These are phyloP conservation scores for Poeciliopsis presidionis DNA, from an alignment of 2,797 vertebrate species.

Conservation along the genomic window DNA sequence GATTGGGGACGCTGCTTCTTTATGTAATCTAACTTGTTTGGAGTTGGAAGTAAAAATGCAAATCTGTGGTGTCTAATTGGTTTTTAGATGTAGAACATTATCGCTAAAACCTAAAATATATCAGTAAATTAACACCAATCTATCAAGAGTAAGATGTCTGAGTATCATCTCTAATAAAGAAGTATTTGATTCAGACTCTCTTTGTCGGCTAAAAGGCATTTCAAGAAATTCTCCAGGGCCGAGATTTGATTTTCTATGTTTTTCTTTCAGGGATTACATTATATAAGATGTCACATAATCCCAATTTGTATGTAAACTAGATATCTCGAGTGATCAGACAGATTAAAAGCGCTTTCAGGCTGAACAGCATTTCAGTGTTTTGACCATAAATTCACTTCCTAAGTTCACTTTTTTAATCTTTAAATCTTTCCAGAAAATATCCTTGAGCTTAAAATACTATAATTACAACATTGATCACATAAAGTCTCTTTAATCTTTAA, in stretches of 20 bases:
- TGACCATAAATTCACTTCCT: not conserved
- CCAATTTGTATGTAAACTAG: constrained; percentile 53
- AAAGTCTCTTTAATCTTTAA: too few species aligned
- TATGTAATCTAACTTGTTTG: constrained; percentile 29
- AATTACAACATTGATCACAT: not conserved
- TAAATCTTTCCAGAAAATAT: not conserved
- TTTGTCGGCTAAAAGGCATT: constrained; percentile 24
- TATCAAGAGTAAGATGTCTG: not conserved
- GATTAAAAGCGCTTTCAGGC: constrained; percentile 32
- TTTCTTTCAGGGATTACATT: constrained; percentile 58
- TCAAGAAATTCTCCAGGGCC: constrained; percentile 12
- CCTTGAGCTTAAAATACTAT: not conserved
- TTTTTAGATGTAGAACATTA: constrained; percentile 7
- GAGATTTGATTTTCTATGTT: constrained; percentile 48
- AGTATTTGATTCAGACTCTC: not conserved
- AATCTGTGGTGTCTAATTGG: constrained; percentile 7
- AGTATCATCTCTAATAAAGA: not conserved
- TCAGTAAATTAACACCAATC: not conserved
- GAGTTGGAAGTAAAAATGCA: constrained; percentile 6
- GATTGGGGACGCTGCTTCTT: constrained; percentile 41
- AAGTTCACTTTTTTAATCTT: not conserved
- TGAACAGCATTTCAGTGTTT: not conserved
- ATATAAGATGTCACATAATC: constrained; percentile 60
- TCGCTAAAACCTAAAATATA: not conserved
- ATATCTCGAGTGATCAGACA: constrained; percentile 39